A percentile compares a stretch with the other conserved stretches of the same genome.
phyloP scores from a whole-genome alignment of 2,113 vertebrate species.

The Mastomys natalensis region DNA sequence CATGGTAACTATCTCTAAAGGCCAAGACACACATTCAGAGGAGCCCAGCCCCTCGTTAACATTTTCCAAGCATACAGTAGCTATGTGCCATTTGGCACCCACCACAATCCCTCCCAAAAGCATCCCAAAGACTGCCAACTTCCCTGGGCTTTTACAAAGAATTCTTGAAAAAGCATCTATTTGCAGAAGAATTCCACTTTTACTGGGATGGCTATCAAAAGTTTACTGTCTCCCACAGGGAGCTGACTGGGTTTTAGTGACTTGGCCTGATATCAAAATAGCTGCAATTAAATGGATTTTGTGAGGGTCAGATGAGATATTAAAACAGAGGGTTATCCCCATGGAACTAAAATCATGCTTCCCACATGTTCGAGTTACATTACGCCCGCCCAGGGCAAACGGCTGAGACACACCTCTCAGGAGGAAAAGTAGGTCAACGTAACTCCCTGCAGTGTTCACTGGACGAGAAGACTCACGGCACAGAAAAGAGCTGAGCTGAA shows the following conservation, averaged over 20 bases:
- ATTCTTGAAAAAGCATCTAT: constrained; percentile 82
- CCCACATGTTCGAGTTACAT: constrained; percentile 73
- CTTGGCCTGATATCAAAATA: constrained; percentile 82
- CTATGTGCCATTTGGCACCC: constrained; percentile 81
- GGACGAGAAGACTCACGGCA: not conserved
- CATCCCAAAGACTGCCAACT: constrained; percentile 82
- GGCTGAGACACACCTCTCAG: constrained; percentile 62
- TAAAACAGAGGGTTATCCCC: constrained; percentile 79
- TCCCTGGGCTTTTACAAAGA: constrained; percentile 77
- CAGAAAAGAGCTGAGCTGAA: not conserved
- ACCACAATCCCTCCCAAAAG: constrained; percentile 77
- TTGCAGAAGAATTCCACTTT: constrained; percentile 82
- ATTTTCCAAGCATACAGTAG: constrained; percentile 83
- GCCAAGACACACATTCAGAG: constrained; percentile 62
- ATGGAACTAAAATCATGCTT: constrained; percentile 79
- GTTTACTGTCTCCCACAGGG: constrained; percentile 82
- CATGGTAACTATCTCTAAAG: constrained; percentile 73
- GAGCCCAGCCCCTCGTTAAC: constrained; percentile 80
- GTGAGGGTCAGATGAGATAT: constrained; percentile 83
- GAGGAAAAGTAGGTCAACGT: constrained; percentile 35
- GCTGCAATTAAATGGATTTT: constrained; percentile 83
- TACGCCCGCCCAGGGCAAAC: constrained; percentile 61
- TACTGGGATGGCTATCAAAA: constrained; percentile 82
- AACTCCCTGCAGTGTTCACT: not conserved
- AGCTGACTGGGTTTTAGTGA: constrained; percentile 82